Base-by-base conservation (phyloP, 2,113 vertebrate species). In the Lipotes vexillifer region DNA sequence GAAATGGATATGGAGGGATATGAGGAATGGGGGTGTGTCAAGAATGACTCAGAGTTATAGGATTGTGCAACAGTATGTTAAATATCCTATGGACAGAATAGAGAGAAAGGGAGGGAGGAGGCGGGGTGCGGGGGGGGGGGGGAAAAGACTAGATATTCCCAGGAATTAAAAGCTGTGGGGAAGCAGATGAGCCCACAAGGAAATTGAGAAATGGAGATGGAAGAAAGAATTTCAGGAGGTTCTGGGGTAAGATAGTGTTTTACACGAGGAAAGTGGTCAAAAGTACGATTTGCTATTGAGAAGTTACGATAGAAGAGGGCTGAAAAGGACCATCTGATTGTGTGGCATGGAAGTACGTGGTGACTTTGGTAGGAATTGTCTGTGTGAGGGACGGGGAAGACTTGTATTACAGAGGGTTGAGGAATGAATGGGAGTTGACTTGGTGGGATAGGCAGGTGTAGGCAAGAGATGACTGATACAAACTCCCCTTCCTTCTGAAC, bases 401-500 rank as follows among this genome's bases (percentile, higher is more conserved):
- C 6, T 2, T 90, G 63, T 49, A 21, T 18, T 44, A 25, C 9
- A 27, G 63, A 74, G 12, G 14, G 44, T 29, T 46, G 75, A 61
- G 52, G 6, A 23, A 12, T 31, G 46, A 65, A 6, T 12, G 46
- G 49, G 29, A 33, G 8, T 21, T 44, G 87, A 25, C 2, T 49
- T 38, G 46, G n/a, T 46, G 46, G 86, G 29, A 38, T 57, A 5
- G 6, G 3, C 1, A 2, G 0, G 9, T 18, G 27, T n/a, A 25
- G 20, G 31, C 44, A 36, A 57, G 33, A 44, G 44, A 31, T 8
- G 13, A 27, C 29, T 7, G 68, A 31, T 10, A 12, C 7, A 6
- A 72, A 66, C 6, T 10, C 17, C 18, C 61, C 66, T 65, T 38
- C 9, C 7, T 71, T 82, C 82, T 41, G 59, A 88, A 36, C 1